Evolutionary conservation across 2,113 vertebrate genomes (phyloP).

Genomic region (Dolichallabes microphthalmus): DNA sequence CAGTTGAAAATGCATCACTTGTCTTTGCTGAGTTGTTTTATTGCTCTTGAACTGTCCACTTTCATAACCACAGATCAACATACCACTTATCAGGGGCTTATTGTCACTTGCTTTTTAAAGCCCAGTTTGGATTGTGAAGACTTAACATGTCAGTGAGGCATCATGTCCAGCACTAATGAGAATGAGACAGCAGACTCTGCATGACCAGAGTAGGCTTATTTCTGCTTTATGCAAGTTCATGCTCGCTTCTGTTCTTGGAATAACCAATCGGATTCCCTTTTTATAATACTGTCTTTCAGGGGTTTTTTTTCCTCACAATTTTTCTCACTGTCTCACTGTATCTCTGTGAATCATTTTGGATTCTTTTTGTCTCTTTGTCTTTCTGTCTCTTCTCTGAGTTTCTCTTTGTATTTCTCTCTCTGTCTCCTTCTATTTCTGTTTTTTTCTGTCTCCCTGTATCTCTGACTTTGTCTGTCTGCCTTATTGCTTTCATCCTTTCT

Average conservation of each 20-base stretch:
- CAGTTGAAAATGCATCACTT: background rate
- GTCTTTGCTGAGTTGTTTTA: conserved; percentile 32
- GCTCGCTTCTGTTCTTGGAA: too few relatives aligned
- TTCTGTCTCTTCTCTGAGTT: background rate
- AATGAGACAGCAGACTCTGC: conserved; percentile 25
- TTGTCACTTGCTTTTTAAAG: conserved; percentile 14
- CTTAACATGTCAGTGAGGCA: background rate
- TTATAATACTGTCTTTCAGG: background rate
- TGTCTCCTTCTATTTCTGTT: conserved; percentile 1
- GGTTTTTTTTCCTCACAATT: background rate
- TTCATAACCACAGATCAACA: conserved; percentile 20
- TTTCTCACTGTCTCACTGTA: background rate
- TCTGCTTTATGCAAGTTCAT: background rate
- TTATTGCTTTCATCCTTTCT: conserved; percentile 9
- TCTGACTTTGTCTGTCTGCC: background rate
- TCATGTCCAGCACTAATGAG: conserved; percentile 21
- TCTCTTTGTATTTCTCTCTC: conserved; percentile 16
- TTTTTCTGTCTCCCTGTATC: conserved; percentile 19
- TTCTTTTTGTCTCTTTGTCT: background rate
- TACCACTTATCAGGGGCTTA: background rate
- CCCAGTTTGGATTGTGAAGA: background rate
- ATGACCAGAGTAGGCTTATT: background rate
- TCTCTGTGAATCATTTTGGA: background rate
- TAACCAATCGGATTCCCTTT: background rate
- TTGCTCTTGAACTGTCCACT: background rate